Evolutionary conservation across 2,797 vertebrate genomes (phyloP).

Genomic region (Gobionotothen gibberifrons): DNA sequence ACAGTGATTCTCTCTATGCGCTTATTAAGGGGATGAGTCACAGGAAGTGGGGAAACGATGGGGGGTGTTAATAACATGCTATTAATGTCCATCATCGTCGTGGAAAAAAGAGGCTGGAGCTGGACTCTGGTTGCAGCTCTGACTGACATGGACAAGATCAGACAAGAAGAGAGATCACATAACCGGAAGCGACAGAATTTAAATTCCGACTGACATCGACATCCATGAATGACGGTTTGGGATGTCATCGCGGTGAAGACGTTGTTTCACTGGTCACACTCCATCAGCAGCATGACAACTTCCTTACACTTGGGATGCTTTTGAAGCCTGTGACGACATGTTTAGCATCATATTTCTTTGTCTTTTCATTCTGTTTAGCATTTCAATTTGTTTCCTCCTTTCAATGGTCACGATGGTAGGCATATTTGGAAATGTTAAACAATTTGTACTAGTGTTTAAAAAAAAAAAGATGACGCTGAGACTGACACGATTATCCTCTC

Average conservation of each 20-base stretch:
- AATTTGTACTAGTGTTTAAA: constrained; percentile 15
- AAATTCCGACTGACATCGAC: constrained; percentile 20
- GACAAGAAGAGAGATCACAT: constrained; percentile 6
- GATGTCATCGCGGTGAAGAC: constrained; percentile 3
- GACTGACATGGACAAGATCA: constrained; percentile 47
- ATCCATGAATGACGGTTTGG: background rate
- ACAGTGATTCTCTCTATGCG: constrained; percentile 37
- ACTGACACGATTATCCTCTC: constrained; percentile 30
- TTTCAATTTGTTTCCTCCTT: background rate
- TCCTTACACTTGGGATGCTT: background rate
- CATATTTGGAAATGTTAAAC: constrained; percentile 35
- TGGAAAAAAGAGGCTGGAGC: constrained; percentile 50
- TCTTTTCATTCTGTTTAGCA: background rate
- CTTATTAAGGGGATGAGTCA: constrained; percentile 57
- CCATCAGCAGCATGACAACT: background rate
- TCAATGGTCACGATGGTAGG: constrained; percentile 16
- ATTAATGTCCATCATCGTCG: constrained; percentile 49
- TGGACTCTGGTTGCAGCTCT: constrained; percentile 46
- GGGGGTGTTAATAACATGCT: constrained; percentile 51
- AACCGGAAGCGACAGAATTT: constrained; percentile 20
- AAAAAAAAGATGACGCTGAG: constrained; percentile 7
- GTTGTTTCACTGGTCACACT: constrained; percentile 24
- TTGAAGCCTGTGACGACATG: background rate
- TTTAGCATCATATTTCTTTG: no score
- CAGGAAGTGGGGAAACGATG: constrained; percentile 15